Conservation (phyloP, 23 tunicate genomes). For the Ciona savignyi region DNA sequence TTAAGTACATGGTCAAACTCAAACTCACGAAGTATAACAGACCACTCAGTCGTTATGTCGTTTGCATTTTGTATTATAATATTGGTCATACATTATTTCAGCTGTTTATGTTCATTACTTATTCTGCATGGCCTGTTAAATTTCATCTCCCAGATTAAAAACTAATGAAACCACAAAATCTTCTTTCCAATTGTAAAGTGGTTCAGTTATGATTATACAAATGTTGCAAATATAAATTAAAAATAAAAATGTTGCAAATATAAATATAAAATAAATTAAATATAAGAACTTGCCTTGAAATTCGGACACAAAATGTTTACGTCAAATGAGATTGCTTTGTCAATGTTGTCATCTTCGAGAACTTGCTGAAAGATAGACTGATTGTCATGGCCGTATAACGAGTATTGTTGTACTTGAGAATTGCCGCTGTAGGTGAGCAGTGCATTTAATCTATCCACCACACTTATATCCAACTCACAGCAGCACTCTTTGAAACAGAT, state of each 20-base stretch:
- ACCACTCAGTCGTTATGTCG: no score
- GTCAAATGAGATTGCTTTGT: slow-evolving; percentile 9
- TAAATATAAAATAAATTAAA: not conserved
- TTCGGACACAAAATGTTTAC: slow-evolving; percentile 13
- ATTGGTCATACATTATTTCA: no score
- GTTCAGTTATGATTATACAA: no score
- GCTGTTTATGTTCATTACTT: no score
- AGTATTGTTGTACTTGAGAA: not conserved
- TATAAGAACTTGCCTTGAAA: slow-evolving; percentile 3
- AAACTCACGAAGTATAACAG: no score
- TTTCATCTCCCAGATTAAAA: no score
- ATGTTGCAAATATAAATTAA: no score
- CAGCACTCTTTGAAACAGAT: slow-evolving; percentile 17
- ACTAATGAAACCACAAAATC: no score
- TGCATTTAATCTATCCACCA: slow-evolving; percentile 42
- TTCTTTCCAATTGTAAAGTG: no score
- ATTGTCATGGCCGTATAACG: not conserved
- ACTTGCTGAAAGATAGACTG: slow-evolving; percentile 37
- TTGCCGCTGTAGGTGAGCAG: slow-evolving; percentile 4
- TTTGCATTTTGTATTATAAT: no score
- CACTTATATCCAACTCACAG: slow-evolving; percentile 62
- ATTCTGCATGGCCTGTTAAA: no score
- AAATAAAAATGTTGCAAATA: not conserved
- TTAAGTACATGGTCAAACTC: no score
- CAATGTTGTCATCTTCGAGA: slow-evolving; percentile 33